These are phyloP conservation scores for Saguinus imperator DNA, from an alignment of 2,113 vertebrate genomes.

Conservation along the genomic window DNA sequence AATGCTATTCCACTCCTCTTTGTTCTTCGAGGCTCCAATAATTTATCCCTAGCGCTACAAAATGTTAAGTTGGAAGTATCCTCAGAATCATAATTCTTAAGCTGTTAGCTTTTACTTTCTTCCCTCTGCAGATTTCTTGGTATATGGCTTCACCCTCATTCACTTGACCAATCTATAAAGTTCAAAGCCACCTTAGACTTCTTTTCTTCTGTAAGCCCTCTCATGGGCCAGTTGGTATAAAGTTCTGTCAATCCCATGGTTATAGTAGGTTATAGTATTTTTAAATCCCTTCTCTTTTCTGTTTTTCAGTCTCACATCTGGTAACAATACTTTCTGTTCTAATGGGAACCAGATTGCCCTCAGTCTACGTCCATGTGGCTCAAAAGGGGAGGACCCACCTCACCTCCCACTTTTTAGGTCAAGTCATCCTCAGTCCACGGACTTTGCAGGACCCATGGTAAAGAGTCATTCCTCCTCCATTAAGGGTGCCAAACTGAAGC, in stretches of 20 bases:
- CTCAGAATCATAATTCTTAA: neutral
- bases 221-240: neutral
- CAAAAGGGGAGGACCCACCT: neutral
- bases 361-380: neutral
- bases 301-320: neutral
- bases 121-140: neutral
- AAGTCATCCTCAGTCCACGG: neutral
- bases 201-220: neutral
- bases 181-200: neutral
- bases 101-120: neutral
- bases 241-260: neutral
- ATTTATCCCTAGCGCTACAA: neutral
- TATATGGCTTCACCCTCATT: neutral
- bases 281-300: neutral
- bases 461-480: neutral
- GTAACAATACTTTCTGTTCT: neutral
- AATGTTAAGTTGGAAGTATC: neutral
- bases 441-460: neutral
- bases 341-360: neutral
- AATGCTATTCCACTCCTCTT: neutral
- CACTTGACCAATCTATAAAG: neutral
- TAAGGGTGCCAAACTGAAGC: neutral
- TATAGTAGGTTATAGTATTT: neutral
- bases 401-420: neutral
- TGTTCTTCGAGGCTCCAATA: neutral